Evolutionary conservation across 2,888 invertebrate genomes (phyloP), one percentile per base, ranked within the genome.

Genomic region (Podotricha telesiphe): DNA sequence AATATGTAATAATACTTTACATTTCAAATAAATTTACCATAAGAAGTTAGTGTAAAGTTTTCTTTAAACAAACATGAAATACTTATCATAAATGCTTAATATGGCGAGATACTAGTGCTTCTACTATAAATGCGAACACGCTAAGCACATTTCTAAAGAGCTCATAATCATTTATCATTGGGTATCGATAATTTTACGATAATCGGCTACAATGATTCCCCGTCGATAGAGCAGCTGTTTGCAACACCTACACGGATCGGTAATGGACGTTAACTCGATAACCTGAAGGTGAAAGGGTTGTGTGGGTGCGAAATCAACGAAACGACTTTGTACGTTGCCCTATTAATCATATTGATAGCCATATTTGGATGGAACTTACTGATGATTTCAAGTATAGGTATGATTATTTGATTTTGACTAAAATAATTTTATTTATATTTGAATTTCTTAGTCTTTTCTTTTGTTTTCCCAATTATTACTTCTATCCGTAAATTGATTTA

Each of bases 211-310:
- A 77, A 75, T 75, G 75, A 76, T 74, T 78, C 76, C 73, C 74
- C 78, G 75, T 74, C 74, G 73, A 74, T 74, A 73, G 72, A 74
- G 76, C 81, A 82, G 81, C 78, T 80, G 82, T 74, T 76, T 65
- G 58, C 68, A 64, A 65, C 76, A 76, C 75, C 70, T 76, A 78
- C 76, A 74, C 76, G 76, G 74, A 76, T 79, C 79, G 75, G 79
- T 80, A 82, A 83, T 80, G 77, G 78, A 76, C 76, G 76, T 77
- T 78, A 80, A 78, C 77, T 77, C 76, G 78, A 82, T 80, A 82
- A 77, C 76, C 80, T 75, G 73, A 76, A 75, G 68, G 71, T 67
- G 66, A 68, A 66, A 73, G 70, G 69, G 73, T 61, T 69, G 63
- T 68, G 67, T 71, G 63, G 70, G 70, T 58, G 69, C 56, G 51